phyloP scores from a whole-genome alignment of 2,888 invertebrate genomes.

The Camponotus fellah region DNA sequence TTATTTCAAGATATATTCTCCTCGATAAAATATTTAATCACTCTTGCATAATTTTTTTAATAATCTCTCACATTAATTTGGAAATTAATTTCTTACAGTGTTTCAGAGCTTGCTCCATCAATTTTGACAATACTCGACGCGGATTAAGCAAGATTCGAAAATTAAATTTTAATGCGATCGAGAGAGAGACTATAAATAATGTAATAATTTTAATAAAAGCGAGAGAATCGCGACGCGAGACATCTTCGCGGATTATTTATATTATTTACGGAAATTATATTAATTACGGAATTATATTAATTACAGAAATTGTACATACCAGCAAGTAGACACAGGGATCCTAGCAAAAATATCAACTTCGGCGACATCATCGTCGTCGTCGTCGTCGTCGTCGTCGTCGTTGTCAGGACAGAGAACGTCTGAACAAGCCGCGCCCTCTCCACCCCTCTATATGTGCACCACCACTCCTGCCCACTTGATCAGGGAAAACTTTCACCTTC shows the following conservation, averaged over 20 bases:
- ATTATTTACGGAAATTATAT: no score
- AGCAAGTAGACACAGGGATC: conserved; percentile 81
- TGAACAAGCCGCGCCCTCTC: conserved; percentile 86
- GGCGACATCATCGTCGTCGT: conserved; percentile 81
- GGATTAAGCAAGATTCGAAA: conserved; percentile 1
- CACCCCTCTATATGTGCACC: conserved; percentile 85
- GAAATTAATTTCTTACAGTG: background rate
- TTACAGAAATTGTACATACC: conserved; percentile 79
- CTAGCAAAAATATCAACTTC: conserved; percentile 82
- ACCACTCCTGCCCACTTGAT: conserved; percentile 82
- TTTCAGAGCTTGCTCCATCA: background rate
- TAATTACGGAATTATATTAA: no score
- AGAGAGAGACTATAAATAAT: background rate
- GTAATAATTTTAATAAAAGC: background rate
- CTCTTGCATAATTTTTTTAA: background rate
- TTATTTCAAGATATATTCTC: conserved; percentile 2
- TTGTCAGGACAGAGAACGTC: conserved; percentile 83
- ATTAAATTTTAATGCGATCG: background rate
- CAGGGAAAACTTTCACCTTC: conserved; percentile 83
- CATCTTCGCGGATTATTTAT: background rate
- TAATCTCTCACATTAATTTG: background rate
- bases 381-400: conserved; percentile 72
- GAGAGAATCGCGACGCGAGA: background rate
- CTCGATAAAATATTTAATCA: background rate
- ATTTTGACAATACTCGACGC: background rate